Base-by-base conservation (phyloP, 2,888 invertebrate species). In the Opisthograptis luteolata region DNA sequence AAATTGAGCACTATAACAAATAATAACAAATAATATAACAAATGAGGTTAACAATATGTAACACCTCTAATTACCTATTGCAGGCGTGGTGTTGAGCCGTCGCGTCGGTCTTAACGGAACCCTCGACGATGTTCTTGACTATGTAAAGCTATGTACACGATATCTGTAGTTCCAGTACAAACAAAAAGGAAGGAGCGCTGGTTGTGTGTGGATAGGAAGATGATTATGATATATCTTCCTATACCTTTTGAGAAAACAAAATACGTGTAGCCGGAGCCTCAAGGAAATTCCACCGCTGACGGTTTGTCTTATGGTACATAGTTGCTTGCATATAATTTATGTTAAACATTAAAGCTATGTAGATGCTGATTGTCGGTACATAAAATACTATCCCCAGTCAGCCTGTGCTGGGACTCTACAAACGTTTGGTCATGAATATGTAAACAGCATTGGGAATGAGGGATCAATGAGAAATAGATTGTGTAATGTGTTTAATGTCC, bases 161-260 rank as follows among this genome's bases (percentile, higher is more conserved):
- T 13, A 25, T 32, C 17, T 15, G 25, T 31, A 45, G 30, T 25
- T 19, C 10, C n/a, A 6, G 31, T 19, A 9, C 30, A 14, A 28
- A 43, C 20, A 36, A 14, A 6, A 35, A 30, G 9, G n/a, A 36
- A 24, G 3, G 25, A 15, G 7, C 22, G 15, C 14, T 10, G 15
- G 13, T 25, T 15, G 22, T 22, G 3, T 10, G 27, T 15, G 17
- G 43, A 60, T 46, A 48, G 24, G 57, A 58, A 53, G 37, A 48
- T 61, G 42, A 62, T 55, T 58, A 48, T 56, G 57, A 63, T 61
- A 50, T 51, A 64, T 58, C 28, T 52, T 48, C 48, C 30, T 56
- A 46, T 52, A 34, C 58, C 50, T 53, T 60, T 47, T 49, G 37
- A 59, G n/a, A 63, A 51, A 36, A 45, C 22, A 49, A 51, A 58